Base-by-base conservation (phyloP, 2,797 vertebrate genomes). In the Gadopsis bispinosus region DNA sequence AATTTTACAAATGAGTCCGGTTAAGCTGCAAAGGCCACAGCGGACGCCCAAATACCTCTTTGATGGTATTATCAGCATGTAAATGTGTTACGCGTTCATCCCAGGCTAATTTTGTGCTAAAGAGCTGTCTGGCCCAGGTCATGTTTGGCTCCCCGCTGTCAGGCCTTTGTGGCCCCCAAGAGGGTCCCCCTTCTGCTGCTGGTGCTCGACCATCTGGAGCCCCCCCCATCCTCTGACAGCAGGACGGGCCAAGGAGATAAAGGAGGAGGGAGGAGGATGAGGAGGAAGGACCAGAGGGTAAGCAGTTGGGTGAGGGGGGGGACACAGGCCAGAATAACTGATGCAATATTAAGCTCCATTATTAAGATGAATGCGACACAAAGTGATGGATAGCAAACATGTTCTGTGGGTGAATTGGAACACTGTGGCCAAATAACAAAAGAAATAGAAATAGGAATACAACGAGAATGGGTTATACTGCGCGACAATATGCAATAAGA, bases 101-200 rank as follows among this genome's bases (percentile, higher is more conserved):
- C 64, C 81, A 20, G 83, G 86, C 78, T 89, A 88, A 91, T 89
- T 84, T 80, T 75, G 86, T 88, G 86, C 82, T 91, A 88, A 90
- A 89, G 83, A 88, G 88, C 79, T 78, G 87, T 88, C 84, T 83
- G 83, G 81, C 37, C 29, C 12, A 10, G 80, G 81, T 77, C 80
- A 53, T 19, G 14, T 67, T 47, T 55, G 63, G 41, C 43, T 4
- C 74, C 90, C 89, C 37, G 74, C 83, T 87, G 91, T 72, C 69
- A 41, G 83, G 83, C 63, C 87, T 86, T 59, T 67, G 79, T 73
- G 74, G 58, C 82, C 81, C 83, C 81, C 11, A n/a, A n/a, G 1
- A 50, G 75, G 79, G 71, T 65, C 1, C 41, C 72, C 87, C 88
- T 84, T 86, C 87, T 91, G 85, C 83, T 83, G 84, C 72, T 61